Base-by-base conservation (phyloP, 2,888 invertebrate species). In the Sialis lutaria region DNA sequence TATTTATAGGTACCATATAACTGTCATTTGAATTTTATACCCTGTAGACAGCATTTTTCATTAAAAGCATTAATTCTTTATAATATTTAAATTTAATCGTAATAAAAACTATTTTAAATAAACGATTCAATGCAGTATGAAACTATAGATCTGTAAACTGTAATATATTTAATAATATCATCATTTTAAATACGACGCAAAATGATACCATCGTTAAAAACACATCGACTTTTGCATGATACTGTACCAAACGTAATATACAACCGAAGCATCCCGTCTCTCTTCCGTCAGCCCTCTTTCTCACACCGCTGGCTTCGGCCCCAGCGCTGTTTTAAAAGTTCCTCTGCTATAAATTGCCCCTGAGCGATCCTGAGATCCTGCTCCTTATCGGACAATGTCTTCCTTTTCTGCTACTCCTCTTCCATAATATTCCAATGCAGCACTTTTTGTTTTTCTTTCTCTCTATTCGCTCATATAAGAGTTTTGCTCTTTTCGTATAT, bases 311-410 rank as follows among this genome's bases (percentile, higher is more conserved):
- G 37, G 37, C 10, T 10, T n/a, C 59, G 59, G 60, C 63, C 60
- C 63, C 57, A 61, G 62, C 64, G 63, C 64, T 64, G 64, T 64
- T 64, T 65, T 64, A 64, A 65, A 65, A 65, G 64, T 65, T 64
- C 62, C 63, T 62, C 63, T 61, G 63, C 64, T 59, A 65, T 65
- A 65, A 65, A 65, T 66, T 63, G 64, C 63, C 63, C 64, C 63
- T 61, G 56, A 65, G 64, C 65, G 64, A 64, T 64, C 64, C 65
- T 60, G 62, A 63, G 61, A 64, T 64, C 61, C 62, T 57, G 56
- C 60, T 58, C 60, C 61, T 58, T 61, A 61, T 58, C 60, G 61
- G 58, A 59, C 57, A 54, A 58, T 61, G 52, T 57, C 56, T 51
- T 53, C 51, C 49, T 48, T 56, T 43, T 53, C 55, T 44, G 53